These are phyloP conservation scores for Lutjanus argentimaculatus DNA, from an alignment of 2,797 vertebrate genomes.

Conservation along the genomic window DNA sequence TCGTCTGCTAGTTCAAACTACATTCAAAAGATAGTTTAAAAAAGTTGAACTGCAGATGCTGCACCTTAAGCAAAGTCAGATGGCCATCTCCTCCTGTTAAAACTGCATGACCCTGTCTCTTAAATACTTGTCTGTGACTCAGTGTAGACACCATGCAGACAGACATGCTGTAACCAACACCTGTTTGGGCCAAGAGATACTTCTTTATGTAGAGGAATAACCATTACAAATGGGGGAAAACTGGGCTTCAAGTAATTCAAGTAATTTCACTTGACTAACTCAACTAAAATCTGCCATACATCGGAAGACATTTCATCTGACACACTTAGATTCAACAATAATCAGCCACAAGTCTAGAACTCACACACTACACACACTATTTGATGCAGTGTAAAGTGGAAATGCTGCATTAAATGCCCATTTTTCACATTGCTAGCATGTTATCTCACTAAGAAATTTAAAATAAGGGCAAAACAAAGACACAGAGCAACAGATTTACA, in stretches of 20 bases:
- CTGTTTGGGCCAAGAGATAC: not conserved
- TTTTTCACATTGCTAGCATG: not conserved
- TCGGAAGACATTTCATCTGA: conserved; percentile 6
- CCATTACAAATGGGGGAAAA: not conserved
- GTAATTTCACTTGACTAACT: not conserved
- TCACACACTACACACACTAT: not conserved
- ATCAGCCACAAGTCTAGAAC: not conserved
- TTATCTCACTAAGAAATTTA: not conserved
- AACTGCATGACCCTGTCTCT: conserved; percentile 1
- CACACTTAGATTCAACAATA: not conserved
- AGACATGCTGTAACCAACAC: not conserved
- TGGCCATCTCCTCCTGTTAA: not conserved
- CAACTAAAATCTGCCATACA: not conserved
- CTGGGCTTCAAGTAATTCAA: not conserved
- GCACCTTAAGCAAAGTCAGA: not conserved
- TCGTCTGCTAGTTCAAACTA: not conserved
- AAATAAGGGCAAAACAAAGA: not conserved
- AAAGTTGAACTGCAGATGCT: not conserved
- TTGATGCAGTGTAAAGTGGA: not conserved
- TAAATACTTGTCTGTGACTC: conserved; percentile 15
- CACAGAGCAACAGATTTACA: not conserved
- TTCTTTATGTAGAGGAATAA: not conserved
- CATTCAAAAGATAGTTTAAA: not conserved
- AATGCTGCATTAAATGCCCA: not conserved
- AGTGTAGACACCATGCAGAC: not conserved